Base-by-base conservation (phyloP, 2,113 vertebrate species). In the Aplodontia rufa region DNA sequence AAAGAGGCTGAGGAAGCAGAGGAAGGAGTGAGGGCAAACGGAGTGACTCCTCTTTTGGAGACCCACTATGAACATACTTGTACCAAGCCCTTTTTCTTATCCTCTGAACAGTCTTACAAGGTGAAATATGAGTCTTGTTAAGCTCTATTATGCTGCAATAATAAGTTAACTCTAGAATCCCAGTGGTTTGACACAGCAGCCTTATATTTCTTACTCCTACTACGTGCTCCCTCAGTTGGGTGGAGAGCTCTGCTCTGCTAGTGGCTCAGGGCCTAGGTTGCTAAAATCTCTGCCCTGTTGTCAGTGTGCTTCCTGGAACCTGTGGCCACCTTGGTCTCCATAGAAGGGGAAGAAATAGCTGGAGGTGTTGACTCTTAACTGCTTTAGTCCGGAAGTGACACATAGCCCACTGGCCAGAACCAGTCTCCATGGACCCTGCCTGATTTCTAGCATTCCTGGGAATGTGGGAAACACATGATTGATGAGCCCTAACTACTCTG, bases 221-320 rank as follows among this genome's bases (percentile, higher is more conserved):
- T 87, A 0, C 24, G 14, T 32, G 5, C 37, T 78, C 35, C 30
- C 11, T 1, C 0, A 69, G 1, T 10, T 4, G 19, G 10, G 20
- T 28, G 32, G 62, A 80, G 66, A 62, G 40, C 66, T 55, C 49
- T 66, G 72, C 53, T 42, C 68, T 30, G 30, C 37, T 32, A 6
- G 42, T 28, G 55, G 37, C 64, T 75, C 28, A 8, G 35, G 40
- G 19, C 32, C 45, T 40, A 64, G 87, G 11, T 9, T 32, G 58
- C 24, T 40, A 40, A 51, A 14, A 47, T 24, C 20, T 60, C 14
- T 26, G 30, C 51, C 47, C 1, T 20, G 2, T 58, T 45, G 26
- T 19, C 45, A 47, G 28, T 26, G 3, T 42, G 22, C 3, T 49
- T 3, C 26, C 49, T 40, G 24, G 26, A 76, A 7, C 32, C 22